Evolutionary conservation across 2,113 vertebrate species (phyloP).

Genomic region (Gymnocephalus cernua): DNA sequence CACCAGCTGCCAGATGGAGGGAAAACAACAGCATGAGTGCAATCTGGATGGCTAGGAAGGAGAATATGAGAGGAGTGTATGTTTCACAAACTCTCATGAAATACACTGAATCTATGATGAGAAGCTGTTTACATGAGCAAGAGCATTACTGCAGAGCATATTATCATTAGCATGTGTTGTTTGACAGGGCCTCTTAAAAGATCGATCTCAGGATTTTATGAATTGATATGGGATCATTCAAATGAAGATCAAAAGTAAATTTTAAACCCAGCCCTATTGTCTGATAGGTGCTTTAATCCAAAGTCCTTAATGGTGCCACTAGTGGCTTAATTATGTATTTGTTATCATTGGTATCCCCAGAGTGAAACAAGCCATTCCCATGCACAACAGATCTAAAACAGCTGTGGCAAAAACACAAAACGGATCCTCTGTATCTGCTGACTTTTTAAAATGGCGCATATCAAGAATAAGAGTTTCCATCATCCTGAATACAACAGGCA

Average conservation of each 20-base stretch:
- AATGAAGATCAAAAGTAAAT: too few relatives aligned
- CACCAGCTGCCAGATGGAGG: slow-evolving; percentile 70
- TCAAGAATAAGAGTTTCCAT: slow-evolving; percentile 30
- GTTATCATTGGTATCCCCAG: background rate
- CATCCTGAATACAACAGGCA: slow-evolving; percentile 5
- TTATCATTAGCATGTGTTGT: background rate
- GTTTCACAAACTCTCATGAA: slow-evolving; percentile 12
- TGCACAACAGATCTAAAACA: background rate
- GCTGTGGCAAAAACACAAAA: slow-evolving; percentile 11
- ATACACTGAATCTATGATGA: background rate
- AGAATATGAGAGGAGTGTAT: background rate
- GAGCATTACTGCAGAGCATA: background rate
- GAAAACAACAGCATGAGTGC: slow-evolving; percentile 52
- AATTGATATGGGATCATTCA: too few relatives aligned
- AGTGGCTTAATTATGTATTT: background rate
- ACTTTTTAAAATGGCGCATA: slow-evolving; percentile 9
- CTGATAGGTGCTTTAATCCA: background rate
- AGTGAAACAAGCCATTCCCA: background rate
- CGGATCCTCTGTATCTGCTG: slow-evolving; percentile 14
- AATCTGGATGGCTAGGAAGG: slow-evolving; percentile 33
- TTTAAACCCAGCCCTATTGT: too few relatives aligned
- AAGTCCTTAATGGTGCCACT: background rate
- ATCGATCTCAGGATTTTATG: too few relatives aligned
- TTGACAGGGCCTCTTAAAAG: too few relatives aligned
- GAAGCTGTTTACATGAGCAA: background rate